Evolutionary conservation across 2,888 invertebrate species (phyloP), one percentile per base, ranked within the genome.

Genomic region (Chymomyza amoena): DNA sequence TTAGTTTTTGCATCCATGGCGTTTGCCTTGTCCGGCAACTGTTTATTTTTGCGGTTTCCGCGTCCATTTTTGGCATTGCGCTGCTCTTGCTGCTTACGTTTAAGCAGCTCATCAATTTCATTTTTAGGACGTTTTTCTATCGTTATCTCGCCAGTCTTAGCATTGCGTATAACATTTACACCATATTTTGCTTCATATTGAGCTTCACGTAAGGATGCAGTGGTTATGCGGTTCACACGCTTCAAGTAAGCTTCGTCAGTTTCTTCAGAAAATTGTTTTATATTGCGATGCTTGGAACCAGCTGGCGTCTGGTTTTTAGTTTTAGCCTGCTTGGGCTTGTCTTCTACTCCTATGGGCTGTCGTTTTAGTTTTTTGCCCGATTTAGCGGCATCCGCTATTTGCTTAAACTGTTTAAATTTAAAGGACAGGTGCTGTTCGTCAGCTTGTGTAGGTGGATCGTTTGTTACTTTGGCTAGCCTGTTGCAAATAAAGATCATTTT

Each of bases 341-440:
- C 92, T 73, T 92, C 92, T 10, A 76, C 70, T 0, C 90, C 90
- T 0, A 82, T 73, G 18, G 61, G 72, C 6, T 79, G 80, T 15
- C 89, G 66, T 89, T 90, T 91, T 0, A 91, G 28, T 68, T 87
- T 88, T 61, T 90, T 90, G 2, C 89, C 89, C 3, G 90, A 84
- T 64, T 90, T 91, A 0, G 92, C 92, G 2, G 89, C 90, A 81
- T 94, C 92, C 72, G 93, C 93, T 0, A 95, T 83, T 75, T 93
- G 93, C 16, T 96, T 94, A 61, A 96, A 91, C 61, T 94, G 92
- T 39, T 93, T 92, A n/a, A 96, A 92, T 75, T 95, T 95, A 75
- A 94, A 94, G 0, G 96, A 95, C 36, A 96, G 91, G n/a, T 94
- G 94, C 90, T 97, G 96, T 4, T 95, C 94, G 76, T 95, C 94